Evolutionary conservation across 2,888 invertebrate genomes (phyloP), one percentile per base, ranked within the genome.

Genomic region (Perizoma flavofasciatum): DNA sequence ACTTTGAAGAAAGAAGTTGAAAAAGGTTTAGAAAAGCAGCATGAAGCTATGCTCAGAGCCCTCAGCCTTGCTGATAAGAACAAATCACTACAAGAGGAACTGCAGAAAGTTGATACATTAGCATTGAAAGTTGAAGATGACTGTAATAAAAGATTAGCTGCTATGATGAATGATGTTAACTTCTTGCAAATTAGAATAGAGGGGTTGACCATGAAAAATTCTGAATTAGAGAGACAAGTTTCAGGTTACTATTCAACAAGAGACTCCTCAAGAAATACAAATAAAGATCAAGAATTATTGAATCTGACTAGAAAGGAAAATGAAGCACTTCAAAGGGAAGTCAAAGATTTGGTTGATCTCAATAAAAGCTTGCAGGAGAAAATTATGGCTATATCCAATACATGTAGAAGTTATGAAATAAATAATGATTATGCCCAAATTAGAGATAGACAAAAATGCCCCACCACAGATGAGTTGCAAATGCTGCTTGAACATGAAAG

Each of bases 41-140:
- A 97, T 81, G 96, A 96, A 79, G 97, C 96, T 5, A 96, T 96
- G 96, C 90, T 95, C 47, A 89, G 95, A 68, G 96, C 96, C 5
- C 85, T 96, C 46, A 92, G 92, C 73, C 90, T 96, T 54, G 96
- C 96, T n/a, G 95, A 96, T 68, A 93, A 94, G 70, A 96, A 96
- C 74, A 94, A 94, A 76, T 88, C 88, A 59, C 81, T 97, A 52
- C 95, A 96, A 81, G 94, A 94, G 60, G 95, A 96, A 81, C 77
- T 96, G 65, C 93, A 93, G 66, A 95, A 96, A 77, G 93, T 96
- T 49, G 96, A 96, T 78, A 92, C 94, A 67, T 93, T 96, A 66
- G 96, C 96, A 3, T 82, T 96, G 61, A 94, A 94, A 66, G 95
- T 96, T 8, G 96, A 97, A 87, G 94, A 95, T 41, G 95, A 96